Conservation (phyloP, 1,140 invertebrate genomes). For the Parapsyche elsis region DNA sequence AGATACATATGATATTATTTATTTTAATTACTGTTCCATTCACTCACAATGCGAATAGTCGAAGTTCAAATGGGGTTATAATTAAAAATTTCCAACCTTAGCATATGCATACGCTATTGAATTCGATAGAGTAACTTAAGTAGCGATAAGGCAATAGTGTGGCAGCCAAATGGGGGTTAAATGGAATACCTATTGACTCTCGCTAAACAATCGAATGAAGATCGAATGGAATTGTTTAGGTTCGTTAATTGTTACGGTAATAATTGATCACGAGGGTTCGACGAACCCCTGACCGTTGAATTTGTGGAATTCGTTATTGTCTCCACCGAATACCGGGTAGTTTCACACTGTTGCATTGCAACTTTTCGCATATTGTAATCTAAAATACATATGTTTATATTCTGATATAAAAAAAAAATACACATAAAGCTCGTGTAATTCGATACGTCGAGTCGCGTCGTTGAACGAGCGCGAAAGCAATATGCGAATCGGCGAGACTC, state of each 20-base stretch:
- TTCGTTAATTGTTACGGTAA: slow-evolving; percentile 52
- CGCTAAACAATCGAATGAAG: slow-evolving; percentile 38
- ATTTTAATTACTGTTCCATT: too few relatives aligned
- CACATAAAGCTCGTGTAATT: neutral
- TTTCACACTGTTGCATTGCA: too few relatives aligned
- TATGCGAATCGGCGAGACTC: slow-evolving; percentile 43
- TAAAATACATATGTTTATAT: too few relatives aligned
- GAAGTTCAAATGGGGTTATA: too few relatives aligned
- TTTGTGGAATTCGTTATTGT: neutral
- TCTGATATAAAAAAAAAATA: too few relatives aligned
- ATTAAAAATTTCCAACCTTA: slow-evolving; percentile 12
- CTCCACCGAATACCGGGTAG: neutral
- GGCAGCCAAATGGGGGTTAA: slow-evolving; percentile 40
- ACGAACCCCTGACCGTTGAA: neutral
- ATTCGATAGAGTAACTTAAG: neutral
- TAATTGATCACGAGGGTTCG: slow-evolving; percentile 47
- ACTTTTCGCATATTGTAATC: too few relatives aligned
- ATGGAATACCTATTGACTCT: slow-evolving; percentile 50
- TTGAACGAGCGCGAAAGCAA: slow-evolving; percentile 39
- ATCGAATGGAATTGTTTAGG: slow-evolving; percentile 43
- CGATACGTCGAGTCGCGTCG: slow-evolving; percentile 1
- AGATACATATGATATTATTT: too few relatives aligned
- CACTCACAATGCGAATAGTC: too few relatives aligned
- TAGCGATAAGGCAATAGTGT: slow-evolving; percentile 36
- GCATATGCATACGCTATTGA: neutral